phyloP scores from a whole-genome alignment of 2,113 vertebrate genomes.

The Oreocharis arfaki region DNA sequence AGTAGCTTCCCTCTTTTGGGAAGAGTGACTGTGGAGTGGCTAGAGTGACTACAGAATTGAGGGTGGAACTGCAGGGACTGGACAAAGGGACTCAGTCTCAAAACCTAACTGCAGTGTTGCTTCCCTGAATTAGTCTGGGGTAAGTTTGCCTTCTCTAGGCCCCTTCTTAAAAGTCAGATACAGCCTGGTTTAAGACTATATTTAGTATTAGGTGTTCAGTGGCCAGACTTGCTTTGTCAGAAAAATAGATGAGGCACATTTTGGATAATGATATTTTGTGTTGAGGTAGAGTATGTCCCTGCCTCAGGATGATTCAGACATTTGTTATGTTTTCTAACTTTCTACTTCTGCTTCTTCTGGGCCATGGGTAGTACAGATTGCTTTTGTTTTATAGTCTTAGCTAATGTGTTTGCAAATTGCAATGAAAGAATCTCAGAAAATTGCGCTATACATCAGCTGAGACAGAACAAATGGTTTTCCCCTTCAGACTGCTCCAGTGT shows the following conservation, averaged over 20 bases:
- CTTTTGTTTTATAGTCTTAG: slow-evolving; percentile 68
- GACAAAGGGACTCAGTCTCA: neutral
- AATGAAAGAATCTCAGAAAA: slow-evolving; percentile 63
- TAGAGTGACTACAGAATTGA: neutral
- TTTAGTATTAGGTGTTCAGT: neutral
- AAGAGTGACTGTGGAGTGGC: neutral
- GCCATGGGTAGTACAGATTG: slow-evolving; percentile 39
- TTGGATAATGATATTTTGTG: slow-evolving; percentile 4
- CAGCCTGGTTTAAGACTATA: neutral
- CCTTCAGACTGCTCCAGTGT: neutral
- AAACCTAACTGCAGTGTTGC: neutral
- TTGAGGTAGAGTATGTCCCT: neutral
- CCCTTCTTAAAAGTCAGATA: neutral
- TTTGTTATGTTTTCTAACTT: slow-evolving; percentile 57
- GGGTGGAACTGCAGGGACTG: neutral
- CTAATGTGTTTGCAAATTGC: slow-evolving; percentile 71
- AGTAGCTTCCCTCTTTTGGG: neutral
- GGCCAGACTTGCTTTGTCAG: neutral
- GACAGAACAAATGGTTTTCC: slow-evolving; percentile 32
- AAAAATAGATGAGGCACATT: slow-evolving; percentile 2
- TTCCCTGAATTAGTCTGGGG: neutral
- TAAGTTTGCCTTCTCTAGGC: neutral
- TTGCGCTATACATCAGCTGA: slow-evolving; percentile 60
- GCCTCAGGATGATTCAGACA: slow-evolving; percentile 30
- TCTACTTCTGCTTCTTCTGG: slow-evolving; percentile 16